A percentile compares a stretch with the other conserved stretches of the same genome.
phyloP scores from a whole-genome alignment of 1,140 invertebrate genomes.

The Antheraea pernyi region DNA sequence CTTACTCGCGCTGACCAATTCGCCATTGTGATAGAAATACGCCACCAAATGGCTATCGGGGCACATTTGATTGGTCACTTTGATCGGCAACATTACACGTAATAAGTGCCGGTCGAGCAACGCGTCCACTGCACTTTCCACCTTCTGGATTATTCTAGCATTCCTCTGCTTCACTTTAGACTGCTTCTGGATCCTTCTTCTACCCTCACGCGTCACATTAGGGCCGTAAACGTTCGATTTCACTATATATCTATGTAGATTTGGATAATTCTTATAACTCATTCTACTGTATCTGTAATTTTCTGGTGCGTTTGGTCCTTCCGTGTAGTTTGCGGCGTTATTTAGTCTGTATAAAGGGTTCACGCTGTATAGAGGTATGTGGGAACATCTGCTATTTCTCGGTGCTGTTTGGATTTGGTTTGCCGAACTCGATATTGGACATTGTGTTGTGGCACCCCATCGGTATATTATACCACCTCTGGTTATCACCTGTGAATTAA shows the following conservation, averaged over 20 bases:
- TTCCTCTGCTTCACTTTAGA: neutral
- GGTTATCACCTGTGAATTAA: slow-evolving; percentile 56
- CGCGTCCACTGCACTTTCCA: slow-evolving; percentile 23
- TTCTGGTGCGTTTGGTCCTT: neutral
- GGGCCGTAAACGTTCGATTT: neutral
- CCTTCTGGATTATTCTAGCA: too few relatives aligned
- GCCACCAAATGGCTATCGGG: slow-evolving; percentile 83
- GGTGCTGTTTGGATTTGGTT: slow-evolving; percentile 38
- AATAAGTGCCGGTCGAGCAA: slow-evolving; percentile 47
- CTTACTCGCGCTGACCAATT: slow-evolving; percentile 79
- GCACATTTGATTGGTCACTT: slow-evolving; percentile 82
- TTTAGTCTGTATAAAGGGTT: neutral
- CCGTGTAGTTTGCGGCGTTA: neutral
- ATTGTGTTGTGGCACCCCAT: slow-evolving; percentile 70
- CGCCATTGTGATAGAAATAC: slow-evolving; percentile 84
- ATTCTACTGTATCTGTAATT: neutral
- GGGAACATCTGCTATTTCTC: slow-evolving; percentile 37
- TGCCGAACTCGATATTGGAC: slow-evolving; percentile 42
- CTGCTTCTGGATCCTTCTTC: neutral
- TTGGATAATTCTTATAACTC: neutral
- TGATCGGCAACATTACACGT: slow-evolving; percentile 60
- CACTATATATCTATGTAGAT: neutral
- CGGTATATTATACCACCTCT: slow-evolving; percentile 65
- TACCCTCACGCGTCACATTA: neutral
- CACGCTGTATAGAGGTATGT: slow-evolving; percentile 8